Conservation (phyloP, 30 jellyfish, hydroid and myxozoan species). For the Euphysa ruthae region DNA sequence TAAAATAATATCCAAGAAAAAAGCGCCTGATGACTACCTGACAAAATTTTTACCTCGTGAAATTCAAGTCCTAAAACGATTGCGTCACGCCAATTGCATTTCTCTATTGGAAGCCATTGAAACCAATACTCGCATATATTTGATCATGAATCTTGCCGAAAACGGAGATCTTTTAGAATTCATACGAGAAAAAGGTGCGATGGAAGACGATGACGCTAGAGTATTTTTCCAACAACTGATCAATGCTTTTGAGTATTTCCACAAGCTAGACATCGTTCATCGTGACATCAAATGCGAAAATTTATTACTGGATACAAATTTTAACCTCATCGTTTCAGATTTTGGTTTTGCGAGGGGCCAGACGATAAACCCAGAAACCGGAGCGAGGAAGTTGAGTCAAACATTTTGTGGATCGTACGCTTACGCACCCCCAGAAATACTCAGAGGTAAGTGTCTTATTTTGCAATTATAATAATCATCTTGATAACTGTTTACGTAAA, state of each 20-base stretch:
- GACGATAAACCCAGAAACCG: constrained; percentile 82
- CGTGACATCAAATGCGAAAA: constrained; percentile 95
- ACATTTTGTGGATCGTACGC: constrained; percentile 98
- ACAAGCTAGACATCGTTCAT: constrained; percentile 81
- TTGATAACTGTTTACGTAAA: too few species aligned
- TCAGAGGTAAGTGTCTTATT: too few species aligned
- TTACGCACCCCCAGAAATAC: constrained; percentile 95
- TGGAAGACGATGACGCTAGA: constrained; percentile 84
- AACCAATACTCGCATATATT: constrained; percentile 78
- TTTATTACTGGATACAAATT: constrained; percentile 66
- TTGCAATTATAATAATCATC: too few species aligned
- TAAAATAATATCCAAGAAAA: constrained; percentile 86
- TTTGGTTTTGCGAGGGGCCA: constrained; percentile 93
- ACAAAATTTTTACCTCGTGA: constrained; percentile 89
- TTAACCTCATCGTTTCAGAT: constrained; percentile 72
- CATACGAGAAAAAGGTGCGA: constrained; percentile 82
- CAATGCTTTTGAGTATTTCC: constrained; percentile 82
- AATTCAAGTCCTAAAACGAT: constrained; percentile 80
- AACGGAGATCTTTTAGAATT: constrained; percentile 95
- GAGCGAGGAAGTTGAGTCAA: constrained; percentile 72
- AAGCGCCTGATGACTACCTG: constrained; percentile 95
- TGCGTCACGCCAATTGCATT: constrained; percentile 83
- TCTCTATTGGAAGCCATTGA: constrained; percentile 93
- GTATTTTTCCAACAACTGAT: constrained; percentile 60
- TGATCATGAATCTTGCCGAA: constrained; percentile 94